Evolutionary conservation across 2,888 invertebrate species (phyloP).

Genomic region (Drosophila neotestacea): DNA sequence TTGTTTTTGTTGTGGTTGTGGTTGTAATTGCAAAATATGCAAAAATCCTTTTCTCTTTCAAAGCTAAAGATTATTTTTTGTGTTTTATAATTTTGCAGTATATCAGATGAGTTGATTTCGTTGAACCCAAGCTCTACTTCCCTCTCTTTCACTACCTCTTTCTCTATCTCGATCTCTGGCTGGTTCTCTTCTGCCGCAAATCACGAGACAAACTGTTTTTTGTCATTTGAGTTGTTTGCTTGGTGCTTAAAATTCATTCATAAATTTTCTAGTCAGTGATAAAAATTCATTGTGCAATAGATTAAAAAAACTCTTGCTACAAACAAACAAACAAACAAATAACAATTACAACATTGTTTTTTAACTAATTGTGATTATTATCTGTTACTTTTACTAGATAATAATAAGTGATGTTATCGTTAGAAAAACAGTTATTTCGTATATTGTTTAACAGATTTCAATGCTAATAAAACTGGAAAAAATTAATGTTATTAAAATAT

Average conservation of each 20-base stretch:
- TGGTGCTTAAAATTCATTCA: conserved; percentile 64
- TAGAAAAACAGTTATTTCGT: not conserved
- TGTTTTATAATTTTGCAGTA: not conserved
- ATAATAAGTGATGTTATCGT: not conserved
- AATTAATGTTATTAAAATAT: no score
- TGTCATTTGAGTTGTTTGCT: conserved; percentile 39
- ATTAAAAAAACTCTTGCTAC: conserved; percentile 49
- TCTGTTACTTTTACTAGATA: conserved; percentile 6
- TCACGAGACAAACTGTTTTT: conserved; percentile 16
- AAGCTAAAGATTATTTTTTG: not conserved
- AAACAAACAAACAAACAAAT: conserved; percentile 1
- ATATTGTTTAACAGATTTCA: not conserved
- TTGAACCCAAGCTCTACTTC: not conserved
- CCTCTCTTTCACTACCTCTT: not conserved
- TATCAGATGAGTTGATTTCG: conserved; percentile 23
- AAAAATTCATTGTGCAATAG: conserved; percentile 60
- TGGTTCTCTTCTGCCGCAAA: not conserved
- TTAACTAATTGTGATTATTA: not conserved
- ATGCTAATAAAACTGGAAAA: not conserved
- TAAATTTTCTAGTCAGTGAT: conserved; percentile 60
- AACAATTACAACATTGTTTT: not conserved
- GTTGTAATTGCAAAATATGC: not conserved
- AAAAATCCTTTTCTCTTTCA: conserved; percentile 6
- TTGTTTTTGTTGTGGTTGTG: conserved; percentile 5
- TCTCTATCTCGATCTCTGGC: not conserved